A percentile compares a stretch with the other conserved stretches of the same genome.
phyloP scores from a whole-genome alignment of 2,113 vertebrate species.

The Corythoichthys intestinalis region DNA sequence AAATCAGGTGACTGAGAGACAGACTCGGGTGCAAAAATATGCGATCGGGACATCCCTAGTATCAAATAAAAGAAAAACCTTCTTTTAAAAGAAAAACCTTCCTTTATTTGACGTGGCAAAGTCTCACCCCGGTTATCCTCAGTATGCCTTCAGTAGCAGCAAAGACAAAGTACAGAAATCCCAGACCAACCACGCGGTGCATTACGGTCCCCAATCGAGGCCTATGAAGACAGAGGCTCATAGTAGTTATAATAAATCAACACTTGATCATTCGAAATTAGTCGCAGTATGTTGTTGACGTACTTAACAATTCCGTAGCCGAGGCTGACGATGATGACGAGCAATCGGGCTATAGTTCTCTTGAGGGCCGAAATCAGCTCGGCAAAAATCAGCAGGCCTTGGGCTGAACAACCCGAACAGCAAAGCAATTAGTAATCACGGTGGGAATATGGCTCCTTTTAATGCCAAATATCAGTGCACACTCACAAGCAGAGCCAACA shows the following conservation, averaged over 20 bases:
- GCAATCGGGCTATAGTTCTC: slow-evolving; percentile 82
- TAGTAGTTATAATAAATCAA: not conserved
- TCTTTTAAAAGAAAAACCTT: too few relatives aligned
- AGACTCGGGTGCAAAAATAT: too few relatives aligned
- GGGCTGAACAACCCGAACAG: slow-evolving; percentile 58
- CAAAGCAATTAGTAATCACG: not conserved
- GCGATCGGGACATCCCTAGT: too few relatives aligned
- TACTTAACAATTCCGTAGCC: slow-evolving; percentile 90
- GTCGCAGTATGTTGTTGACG: slow-evolving; percentile 32
- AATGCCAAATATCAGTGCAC: not conserved
- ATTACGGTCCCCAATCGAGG: slow-evolving; percentile 83
- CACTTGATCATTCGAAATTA: not conserved
- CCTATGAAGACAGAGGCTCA: slow-evolving; percentile 45
- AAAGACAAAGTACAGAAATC: slow-evolving; percentile 80
- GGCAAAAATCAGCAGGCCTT: slow-evolving; percentile 79
- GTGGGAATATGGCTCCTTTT: not conserved
- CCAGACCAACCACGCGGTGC: slow-evolving; percentile 83
- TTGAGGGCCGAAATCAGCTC: slow-evolving; percentile 83
- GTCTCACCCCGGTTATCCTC: slow-evolving; percentile 82
- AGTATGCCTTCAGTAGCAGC: slow-evolving; percentile 80
- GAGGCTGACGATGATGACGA: slow-evolving; percentile 86
- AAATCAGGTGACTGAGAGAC: too few relatives aligned
- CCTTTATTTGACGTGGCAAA: not conserved
- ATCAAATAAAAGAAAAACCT: too few relatives aligned
- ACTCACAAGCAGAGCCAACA: slow-evolving; percentile 80